Base-by-base conservation (phyloP, 2,888 invertebrate species). In the Sinodicranocentrus sp. region DNA sequence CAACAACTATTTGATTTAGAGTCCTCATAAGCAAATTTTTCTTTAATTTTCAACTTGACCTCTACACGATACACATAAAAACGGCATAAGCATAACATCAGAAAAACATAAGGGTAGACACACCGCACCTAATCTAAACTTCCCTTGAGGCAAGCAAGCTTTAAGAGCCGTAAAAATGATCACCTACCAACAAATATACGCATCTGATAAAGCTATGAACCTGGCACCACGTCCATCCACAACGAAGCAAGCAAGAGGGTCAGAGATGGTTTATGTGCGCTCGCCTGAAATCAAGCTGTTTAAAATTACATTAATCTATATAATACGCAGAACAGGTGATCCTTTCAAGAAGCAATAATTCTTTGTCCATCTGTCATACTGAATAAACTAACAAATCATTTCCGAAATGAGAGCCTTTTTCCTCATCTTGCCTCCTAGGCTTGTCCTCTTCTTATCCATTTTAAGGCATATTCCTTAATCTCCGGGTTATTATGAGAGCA, bases 331-430 rank as follows among this genome's bases (percentile, higher is more conserved):
- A 23, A 52, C 68, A 68, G 39, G 48, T 68, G 52, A 71, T 65
- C 17, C 87, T 86, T 88, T 86, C 85, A 85, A 86, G 85, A 87
- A 83, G 80, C 82, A 57, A 87, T 87, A 86, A 85, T 72, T 88
- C 85, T 83, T 84, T 84, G 80, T 85, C 83, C 73, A 85, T 78
- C 87, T 88, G 86, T 84, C 86, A 71, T 28, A 73, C 28, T 67
- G 82, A 85, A 84, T 86, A 87, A 87, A 87, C 87, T 80, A 88
- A 88, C 88, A 88, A 88, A 88, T 88, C 88, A 88, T 88, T 86
- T 85, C 67, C 59, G 70, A 78, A 75, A 82, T 68, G 59, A 82
- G 82, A 73, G 57, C 33, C 57, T 72, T 65, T n/a, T n/a, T 44
- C n/a, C 52, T 65, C 33, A 2, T 43, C 73, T 43, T 59, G 13